These are phyloP conservation scores for Criorhina ranunculi DNA, from an alignment of 2,888 invertebrate genomes.

Conservation along the genomic window DNA sequence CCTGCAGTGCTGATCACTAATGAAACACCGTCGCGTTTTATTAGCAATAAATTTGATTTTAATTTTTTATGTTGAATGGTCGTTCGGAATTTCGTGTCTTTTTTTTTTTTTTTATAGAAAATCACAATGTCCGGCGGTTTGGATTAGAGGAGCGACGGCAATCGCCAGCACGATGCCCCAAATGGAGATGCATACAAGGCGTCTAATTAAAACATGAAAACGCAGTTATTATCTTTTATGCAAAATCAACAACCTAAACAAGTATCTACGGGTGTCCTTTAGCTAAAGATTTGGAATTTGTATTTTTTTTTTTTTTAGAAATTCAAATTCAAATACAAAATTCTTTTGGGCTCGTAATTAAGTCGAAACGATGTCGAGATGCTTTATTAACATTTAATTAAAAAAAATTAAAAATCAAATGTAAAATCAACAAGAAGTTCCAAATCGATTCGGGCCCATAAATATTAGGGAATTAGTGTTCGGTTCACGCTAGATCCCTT, in stretches of 20 bases:
- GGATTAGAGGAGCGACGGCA: not conserved
- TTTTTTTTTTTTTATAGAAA: constrained; percentile 10
- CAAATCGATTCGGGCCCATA: constrained; percentile 39
- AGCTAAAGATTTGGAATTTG: not conserved
- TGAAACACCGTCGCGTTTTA: constrained; percentile 70
- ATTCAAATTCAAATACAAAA: constrained; percentile 19
- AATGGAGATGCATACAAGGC: constrained; percentile 49
- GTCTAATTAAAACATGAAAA: constrained; percentile 43
- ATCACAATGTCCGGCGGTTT: constrained; percentile 7
- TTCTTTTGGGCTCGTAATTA: constrained; percentile 26
- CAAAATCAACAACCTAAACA: constrained; percentile 28
- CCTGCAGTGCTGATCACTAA: constrained; percentile 63
- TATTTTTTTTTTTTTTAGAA: constrained; percentile 8
- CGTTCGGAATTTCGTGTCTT: not conserved
- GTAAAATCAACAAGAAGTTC: constrained; percentile 23
- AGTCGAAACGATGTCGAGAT: constrained; percentile 26
- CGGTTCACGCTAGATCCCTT: not conserved
- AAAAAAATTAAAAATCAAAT: constrained; percentile 34
- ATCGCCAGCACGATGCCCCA: constrained; percentile 12
- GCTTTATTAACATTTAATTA: constrained; percentile 63
- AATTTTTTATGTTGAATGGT: constrained; percentile 52
- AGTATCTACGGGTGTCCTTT: constrained; percentile 3
- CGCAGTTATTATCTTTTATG: constrained; percentile 49
- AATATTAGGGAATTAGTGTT: constrained; percentile 27
- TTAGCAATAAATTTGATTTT: constrained; percentile 66